A percentile compares a stretch with the other conserved stretches of the same genome.
Evolutionary conservation across 2,113 vertebrate species (phyloP).

Genomic region (Chamaetylas fuelleborni): DNA sequence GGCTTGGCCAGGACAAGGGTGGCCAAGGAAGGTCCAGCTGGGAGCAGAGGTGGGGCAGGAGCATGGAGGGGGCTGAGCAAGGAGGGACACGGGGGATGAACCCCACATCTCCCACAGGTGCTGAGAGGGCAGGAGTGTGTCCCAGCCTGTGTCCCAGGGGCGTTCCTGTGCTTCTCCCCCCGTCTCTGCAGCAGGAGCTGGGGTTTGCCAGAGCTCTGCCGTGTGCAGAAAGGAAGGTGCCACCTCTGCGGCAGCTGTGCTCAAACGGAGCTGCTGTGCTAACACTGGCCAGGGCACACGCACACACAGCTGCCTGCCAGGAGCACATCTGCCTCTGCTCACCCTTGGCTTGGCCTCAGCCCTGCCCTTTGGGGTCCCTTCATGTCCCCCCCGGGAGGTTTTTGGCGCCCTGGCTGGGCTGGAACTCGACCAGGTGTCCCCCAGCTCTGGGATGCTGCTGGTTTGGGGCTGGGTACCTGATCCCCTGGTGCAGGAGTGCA

Average conservation of each 20-base stretch:
- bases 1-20: background rate
- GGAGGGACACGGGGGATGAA: background rate
- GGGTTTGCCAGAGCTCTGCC: background rate
- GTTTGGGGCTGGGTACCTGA: background rate
- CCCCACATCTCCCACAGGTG: background rate
- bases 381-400: fast-evolving
- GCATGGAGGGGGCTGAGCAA: fast-evolving
- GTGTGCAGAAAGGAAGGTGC: background rate
- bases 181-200: background rate
- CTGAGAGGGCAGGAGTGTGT: background rate
- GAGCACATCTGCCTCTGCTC: background rate
- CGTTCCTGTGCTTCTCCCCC: background rate
- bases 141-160: background rate
- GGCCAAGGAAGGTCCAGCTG: background rate
- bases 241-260: background rate
- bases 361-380: background rate
- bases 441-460: background rate
- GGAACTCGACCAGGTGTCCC: fast-evolving
- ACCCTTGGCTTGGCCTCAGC: background rate
- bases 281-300: background rate
- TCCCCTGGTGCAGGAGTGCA: background rate
- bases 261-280: background rate
- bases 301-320: background rate
- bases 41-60: background rate
- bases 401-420: background rate